phyloP scores from a whole-genome alignment of 2,888 invertebrate genomes.

The Drosophila percnosoma region DNA sequence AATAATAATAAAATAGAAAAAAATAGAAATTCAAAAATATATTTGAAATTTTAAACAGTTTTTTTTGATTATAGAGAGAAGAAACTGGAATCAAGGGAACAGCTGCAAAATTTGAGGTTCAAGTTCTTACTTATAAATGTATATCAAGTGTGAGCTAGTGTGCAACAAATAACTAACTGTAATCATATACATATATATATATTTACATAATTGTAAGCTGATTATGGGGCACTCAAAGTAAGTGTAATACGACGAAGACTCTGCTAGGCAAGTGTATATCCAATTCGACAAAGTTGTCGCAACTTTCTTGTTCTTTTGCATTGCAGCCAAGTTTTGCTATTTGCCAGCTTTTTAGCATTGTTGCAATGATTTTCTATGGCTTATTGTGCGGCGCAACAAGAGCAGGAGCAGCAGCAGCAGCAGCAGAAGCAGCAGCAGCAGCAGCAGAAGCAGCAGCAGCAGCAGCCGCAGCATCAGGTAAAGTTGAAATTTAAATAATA shows the following conservation, averaged over 20 bases:
- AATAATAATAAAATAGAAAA: neutral
- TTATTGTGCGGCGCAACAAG: conserved; percentile 29
- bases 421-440: neutral
- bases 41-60: no score
- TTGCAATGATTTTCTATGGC: conserved; percentile 63
- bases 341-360: conserved; percentile 66
- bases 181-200: no score
- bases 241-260: neutral
- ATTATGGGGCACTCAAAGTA: neutral
- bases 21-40: no score
- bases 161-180: no score
- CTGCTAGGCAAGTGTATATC: neutral
- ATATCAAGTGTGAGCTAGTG: no score
- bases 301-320: conserved; percentile 15
- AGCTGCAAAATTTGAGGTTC: no score
- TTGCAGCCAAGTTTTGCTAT: conserved; percentile 60
- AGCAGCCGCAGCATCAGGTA: conserved; percentile 41
- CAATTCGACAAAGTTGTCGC: neutral
- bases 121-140: no score
- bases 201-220: neutral
- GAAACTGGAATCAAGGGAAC: no score
- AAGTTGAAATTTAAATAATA: conserved; percentile 56
- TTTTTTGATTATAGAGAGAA: no score
- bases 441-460: neutral
- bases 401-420: neutral